Evolutionary conservation across 1,140 invertebrate species (phyloP).

Genomic region (Leptinotarsa lineolata): DNA sequence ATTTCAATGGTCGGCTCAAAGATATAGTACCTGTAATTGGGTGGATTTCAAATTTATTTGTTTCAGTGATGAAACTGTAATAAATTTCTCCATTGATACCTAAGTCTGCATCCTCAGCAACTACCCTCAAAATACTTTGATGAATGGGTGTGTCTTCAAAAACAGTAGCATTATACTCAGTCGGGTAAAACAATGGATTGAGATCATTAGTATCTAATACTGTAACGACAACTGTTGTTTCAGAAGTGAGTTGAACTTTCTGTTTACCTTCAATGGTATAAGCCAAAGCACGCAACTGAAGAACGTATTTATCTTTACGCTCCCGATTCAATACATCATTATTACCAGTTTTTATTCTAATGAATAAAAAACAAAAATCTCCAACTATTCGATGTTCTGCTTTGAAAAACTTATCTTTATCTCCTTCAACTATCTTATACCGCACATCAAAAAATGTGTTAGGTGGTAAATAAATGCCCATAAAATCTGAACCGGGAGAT

Average conservation of each 20-base stretch:
- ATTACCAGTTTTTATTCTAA: constrained; percentile 84
- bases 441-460: constrained; percentile 65
- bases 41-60: constrained; percentile 87
- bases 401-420: constrained; percentile 90
- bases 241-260: constrained; percentile 65
- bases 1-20: constrained; percentile 75
- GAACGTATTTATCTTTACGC: constrained; percentile 78
- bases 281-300: constrained; percentile 79
- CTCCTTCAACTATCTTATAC: constrained; percentile 82
- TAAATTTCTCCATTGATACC: constrained; percentile 95
- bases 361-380: constrained; percentile 90
- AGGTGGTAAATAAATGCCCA: constrained; percentile 59
- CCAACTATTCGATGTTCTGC: constrained; percentile 85
- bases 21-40: constrained; percentile 88
- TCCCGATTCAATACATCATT: constrained; percentile 88
- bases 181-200: constrained; percentile 87
- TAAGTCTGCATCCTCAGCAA: constrained; percentile 91
- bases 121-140: constrained; percentile 73
- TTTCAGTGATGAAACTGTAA: constrained; percentile 86
- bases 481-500: constrained; percentile 61
- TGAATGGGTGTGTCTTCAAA: constrained; percentile 87
- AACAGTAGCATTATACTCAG: constrained; percentile 84
- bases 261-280: constrained; percentile 64
- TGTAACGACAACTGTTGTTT: constrained; percentile 76
- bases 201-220: constrained; percentile 91